Evolutionary conservation across 2,797 vertebrate genomes (phyloP), one percentile per base, ranked within the genome.

Genomic region (Sandelia bainsii): DNA sequence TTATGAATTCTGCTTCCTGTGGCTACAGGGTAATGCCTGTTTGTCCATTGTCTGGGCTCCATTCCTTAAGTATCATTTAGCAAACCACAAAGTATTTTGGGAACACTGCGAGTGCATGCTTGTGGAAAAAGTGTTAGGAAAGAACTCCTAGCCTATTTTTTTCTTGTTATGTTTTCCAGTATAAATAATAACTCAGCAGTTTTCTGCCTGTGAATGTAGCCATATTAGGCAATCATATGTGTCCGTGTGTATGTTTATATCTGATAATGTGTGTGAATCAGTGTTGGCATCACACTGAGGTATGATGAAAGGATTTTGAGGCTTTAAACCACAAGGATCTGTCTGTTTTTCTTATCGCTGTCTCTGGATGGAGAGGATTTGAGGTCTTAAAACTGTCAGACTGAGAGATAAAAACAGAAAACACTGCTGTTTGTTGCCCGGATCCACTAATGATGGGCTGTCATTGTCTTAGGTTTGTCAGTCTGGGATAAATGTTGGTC

Each of bases 1-100:
- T n/a, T 72, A 10, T 58, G 37, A 77, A 62, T 44, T 40, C 32
- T 37, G 45, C 45, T 52, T 61, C 2, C 63, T 76, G 62, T 71
- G 49, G 54, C 49, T 52, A 67, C 32, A 62, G 40, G 62, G 13
- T 60, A 54, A 34, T 29, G 23, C 37, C 8, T 23, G 25, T 63
- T 53, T 59, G 61, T 79, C 12, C 69, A 52, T 74, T 58, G 77
- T 73, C 63, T 81, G 61, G 58, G 49, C 65, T 76, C 48, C 14
- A 53, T 76, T 87, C 76, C 71, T 74, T 76, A 79, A 85, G 83
- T 80, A 80, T 62, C 56, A 59, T 57, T 32, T 11, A 64, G 67
- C 59, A 77, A 82, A 63, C 85, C 75, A 23, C 68, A 44, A 20
- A 57, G 54, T 85, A 84, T 89, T 89, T 82, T 77, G 50, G 72